phyloP scores from a whole-genome alignment of 1,140 invertebrate species.

The Proctacanthus coquilletti region DNA sequence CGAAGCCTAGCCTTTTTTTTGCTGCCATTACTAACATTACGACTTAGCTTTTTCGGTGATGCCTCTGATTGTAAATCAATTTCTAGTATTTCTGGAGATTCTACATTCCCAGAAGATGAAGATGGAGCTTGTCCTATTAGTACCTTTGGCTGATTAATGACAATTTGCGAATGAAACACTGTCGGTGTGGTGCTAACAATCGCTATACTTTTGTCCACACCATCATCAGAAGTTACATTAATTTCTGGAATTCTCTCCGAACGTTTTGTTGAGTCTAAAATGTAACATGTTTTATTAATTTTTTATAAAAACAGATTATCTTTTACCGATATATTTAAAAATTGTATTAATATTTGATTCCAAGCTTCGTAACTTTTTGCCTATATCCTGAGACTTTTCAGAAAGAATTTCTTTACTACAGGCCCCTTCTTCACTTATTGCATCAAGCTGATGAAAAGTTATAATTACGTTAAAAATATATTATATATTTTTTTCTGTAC shows the following conservation, averaged over 20 bases:
- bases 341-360: not conserved
- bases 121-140: no score
- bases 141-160: slow-evolving; percentile 11
- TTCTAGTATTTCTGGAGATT: no score
- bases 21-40: slow-evolving; percentile 9
- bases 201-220: slow-evolving; percentile 3
- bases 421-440: not conserved
- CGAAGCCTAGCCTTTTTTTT: slow-evolving; percentile 24
- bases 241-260: slow-evolving; percentile 22
- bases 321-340: not conserved
- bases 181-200: slow-evolving; percentile 7
- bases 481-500: no score
- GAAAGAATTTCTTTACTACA: not conserved
- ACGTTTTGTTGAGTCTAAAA: no score
- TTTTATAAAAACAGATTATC: no score
- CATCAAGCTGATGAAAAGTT: not conserved
- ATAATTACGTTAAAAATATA: no score
- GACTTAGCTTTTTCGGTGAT: not conserved
- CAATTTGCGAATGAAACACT: slow-evolving; percentile 12
- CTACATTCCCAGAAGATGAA: no score
- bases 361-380: not conserved
- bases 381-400: not conserved
- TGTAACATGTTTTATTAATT: no score
- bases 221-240: slow-evolving; percentile 23
- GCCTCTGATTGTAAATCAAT: no score